phyloP scores from a whole-genome alignment of 2,797 vertebrate genomes.

The Coracias cyanogaster region DNA sequence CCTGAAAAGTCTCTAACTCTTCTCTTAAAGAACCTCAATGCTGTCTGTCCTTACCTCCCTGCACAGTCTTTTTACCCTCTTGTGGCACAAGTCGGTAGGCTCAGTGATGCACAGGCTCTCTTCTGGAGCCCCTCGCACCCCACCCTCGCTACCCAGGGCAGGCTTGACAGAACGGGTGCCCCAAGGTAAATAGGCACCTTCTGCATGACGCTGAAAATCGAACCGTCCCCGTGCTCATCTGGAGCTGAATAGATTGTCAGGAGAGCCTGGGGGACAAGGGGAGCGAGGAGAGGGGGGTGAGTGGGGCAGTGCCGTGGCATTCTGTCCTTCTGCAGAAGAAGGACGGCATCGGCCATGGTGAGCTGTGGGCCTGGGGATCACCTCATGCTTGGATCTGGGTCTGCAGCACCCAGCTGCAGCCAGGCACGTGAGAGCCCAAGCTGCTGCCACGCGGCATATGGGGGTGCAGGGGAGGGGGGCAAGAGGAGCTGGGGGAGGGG shows the following conservation, averaged over 20 bases:
- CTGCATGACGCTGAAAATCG: conserved; percentile 10
- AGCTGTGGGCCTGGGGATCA: background rate
- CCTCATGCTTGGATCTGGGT: accelerated
- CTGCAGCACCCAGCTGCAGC: background rate
- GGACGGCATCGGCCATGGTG: accelerated
- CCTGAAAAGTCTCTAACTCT: background rate
- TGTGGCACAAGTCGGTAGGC: accelerated
- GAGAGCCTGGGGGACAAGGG: conserved; percentile 17
- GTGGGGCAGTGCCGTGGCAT: accelerated
- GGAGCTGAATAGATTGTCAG: conserved; percentile 26
- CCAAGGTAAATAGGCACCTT: conserved; percentile 52
- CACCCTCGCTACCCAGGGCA: background rate
- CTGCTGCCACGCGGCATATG: background rate
- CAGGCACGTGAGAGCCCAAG: background rate
- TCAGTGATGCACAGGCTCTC: accelerated
- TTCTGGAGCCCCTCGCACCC: accelerated
- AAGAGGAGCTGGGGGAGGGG: background rate
- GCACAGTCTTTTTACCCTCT: accelerated
- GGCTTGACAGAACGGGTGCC: conserved; percentile 40
- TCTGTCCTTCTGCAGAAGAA: background rate
- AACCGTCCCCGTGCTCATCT: background rate
- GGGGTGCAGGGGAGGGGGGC: background rate
- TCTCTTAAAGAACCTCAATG: accelerated
- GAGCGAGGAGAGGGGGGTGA: background rate
- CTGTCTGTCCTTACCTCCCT: accelerated